Base-by-base conservation (phyloP, 2,113 vertebrate genomes). In the Callipepla squamata region DNA sequence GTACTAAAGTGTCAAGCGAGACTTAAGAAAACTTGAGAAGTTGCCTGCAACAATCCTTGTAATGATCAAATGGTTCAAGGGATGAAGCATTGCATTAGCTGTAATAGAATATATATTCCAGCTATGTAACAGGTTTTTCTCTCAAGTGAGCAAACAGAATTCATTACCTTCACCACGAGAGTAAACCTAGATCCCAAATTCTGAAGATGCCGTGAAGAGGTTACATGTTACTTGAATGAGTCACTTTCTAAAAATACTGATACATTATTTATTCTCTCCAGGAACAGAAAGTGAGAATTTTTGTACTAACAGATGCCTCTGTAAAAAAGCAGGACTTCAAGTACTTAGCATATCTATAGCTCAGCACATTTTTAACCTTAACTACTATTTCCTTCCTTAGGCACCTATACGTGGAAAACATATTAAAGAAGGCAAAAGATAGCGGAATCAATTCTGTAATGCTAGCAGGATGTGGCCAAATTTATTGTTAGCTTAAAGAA, bases 181-280 rank as follows among this genome's bases (percentile, higher is more conserved):
- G 55, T 70, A 96, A 92, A 80, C 22, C 12, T 58, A 92, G 80
- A 95, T 90, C 68, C 86, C 84, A 83, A 75, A 88, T 93, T 97
- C 94, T 95, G 80, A 90, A 94, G 96, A 92, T 76, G 75, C 50
- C 3, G 3, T 67, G 67, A 69, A 65, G 50, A 36, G 70, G 85
- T 94, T 80, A 62, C 65, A 61, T 44, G 73, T 82, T 96, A 93
- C 67, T 74, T 81, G 87, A 92, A 92, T 9, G 25, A 76, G 66
- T 97, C 40, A 58, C 44, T 95, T 97, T 95, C 87, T 82, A 63
- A 80, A 95, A 96, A 47, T 87, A 90, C 59, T 26, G 13, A 92
- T 86, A 90, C 7, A 18, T 79, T 38, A 26, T 94, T 93, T 95
- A 95, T 85, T 88, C 95, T 95, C 75, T 91, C 57, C 48, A 69